phyloP scores from a whole-genome alignment of 1,140 invertebrate genomes.

The Drosophila sp. region DNA sequence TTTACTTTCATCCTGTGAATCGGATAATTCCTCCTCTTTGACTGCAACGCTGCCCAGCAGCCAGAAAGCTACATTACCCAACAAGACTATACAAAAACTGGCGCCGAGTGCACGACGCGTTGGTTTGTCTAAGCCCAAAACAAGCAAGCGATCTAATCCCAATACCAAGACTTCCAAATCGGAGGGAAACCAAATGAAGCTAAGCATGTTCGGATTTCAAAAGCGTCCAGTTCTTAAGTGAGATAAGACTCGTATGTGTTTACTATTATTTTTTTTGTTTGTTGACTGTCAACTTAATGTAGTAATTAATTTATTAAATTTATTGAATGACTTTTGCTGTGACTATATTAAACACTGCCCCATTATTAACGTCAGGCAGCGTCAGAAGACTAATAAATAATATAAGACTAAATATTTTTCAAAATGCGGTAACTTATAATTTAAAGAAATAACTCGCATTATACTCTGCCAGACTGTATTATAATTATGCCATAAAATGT shows the following conservation, averaged over 20 bases:
- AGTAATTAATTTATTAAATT: conserved; percentile 7
- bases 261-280: conserved; percentile 22
- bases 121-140: conserved; percentile 63
- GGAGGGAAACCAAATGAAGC: conserved; percentile 62
- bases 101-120: conserved; percentile 43
- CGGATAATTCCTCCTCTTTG: conserved; percentile 48
- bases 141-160: conserved; percentile 36
- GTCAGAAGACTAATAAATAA: not conserved
- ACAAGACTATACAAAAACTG: conserved; percentile 17
- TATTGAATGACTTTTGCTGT: conserved; percentile 15
- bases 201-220: conserved; percentile 83
- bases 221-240: conserved; percentile 71
- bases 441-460: not conserved
- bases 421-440: not conserved
- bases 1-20: conserved; percentile 36
- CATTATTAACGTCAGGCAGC: conserved; percentile 7
- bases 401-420: not conserved
- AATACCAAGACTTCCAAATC: conserved; percentile 42
- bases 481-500: not conserved
- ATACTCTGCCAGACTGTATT: not conserved
- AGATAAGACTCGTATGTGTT: not conserved
- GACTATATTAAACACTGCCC: conserved; percentile 3
- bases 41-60: conserved; percentile 35
- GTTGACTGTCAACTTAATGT: not conserved
- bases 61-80: conserved; percentile 24